phyloP scores from a whole-genome alignment of 2,888 invertebrate genomes.

The Lucinisca nassula region DNA sequence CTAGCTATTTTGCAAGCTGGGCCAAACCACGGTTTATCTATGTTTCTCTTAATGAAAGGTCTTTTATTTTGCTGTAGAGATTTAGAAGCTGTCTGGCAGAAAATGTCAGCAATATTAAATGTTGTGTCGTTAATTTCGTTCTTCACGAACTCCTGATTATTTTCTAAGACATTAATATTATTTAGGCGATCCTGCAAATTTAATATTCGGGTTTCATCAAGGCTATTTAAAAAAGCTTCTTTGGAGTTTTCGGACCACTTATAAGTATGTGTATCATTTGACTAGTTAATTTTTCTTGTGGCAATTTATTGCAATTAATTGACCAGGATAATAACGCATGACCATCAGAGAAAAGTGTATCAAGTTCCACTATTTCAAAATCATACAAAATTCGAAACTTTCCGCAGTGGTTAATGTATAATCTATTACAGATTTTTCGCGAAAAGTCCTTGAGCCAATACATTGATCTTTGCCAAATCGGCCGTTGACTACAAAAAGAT shows the following conservation, averaged over 20 bases:
- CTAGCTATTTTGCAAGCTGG: too few species aligned
- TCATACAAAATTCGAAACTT: background rate
- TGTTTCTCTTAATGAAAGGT: background rate
- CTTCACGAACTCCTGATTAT: too few species aligned
- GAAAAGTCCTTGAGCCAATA: background rate
- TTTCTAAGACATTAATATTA: too few species aligned
- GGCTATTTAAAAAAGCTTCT: too few species aligned
- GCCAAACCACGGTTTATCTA: constrained; percentile 4
- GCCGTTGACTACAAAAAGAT: background rate
- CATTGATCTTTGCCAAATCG: background rate
- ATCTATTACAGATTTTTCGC: background rate
- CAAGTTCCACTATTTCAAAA: background rate
- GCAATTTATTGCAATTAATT: background rate
- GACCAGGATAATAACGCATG: background rate
- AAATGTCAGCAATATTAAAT: background rate
- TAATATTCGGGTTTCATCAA: too few species aligned
- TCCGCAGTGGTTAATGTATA: background rate
- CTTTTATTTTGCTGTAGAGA: background rate
- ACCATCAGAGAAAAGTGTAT: background rate
- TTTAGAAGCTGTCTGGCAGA: background rate
- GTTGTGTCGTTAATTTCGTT: background rate
- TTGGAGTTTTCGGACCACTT: too few species aligned
- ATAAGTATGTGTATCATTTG: too few species aligned
- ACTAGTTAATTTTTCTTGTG: background rate
- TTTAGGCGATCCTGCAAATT: too few species aligned